A percentile compares a stretch with the other conserved stretches of the same genome.
phyloP scores from a whole-genome alignment of 2,113 vertebrate species.

The Asarcornis scutulata region DNA sequence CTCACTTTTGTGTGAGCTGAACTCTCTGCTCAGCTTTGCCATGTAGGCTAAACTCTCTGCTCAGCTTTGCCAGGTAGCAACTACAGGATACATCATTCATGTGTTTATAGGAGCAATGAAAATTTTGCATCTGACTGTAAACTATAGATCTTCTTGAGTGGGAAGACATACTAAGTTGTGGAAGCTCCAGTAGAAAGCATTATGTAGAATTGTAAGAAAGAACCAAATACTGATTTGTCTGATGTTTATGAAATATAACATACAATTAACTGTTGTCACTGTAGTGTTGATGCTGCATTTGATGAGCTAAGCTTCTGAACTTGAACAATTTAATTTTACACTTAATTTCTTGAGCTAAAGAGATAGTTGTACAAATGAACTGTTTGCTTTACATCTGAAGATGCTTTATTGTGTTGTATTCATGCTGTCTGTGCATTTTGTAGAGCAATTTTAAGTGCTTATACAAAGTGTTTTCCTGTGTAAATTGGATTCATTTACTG shows the following conservation, averaged over 20 bases:
- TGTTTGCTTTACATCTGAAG: background rate
- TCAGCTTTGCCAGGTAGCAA: background rate
- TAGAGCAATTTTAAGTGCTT: background rate
- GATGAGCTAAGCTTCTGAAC: background rate
- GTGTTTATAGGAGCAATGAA: background rate
- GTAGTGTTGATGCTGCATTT: background rate
- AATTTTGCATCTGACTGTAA: background rate
- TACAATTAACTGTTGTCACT: background rate
- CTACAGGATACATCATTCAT: background rate
- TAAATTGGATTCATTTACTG: background rate
- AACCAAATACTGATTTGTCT: background rate
- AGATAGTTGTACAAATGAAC: background rate
- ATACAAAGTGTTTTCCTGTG: background rate
- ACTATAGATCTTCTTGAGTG: background rate
- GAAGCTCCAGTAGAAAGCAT: background rate
- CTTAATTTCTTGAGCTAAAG: conserved; percentile 29
- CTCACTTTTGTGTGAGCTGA: background rate
- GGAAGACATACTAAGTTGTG: background rate
- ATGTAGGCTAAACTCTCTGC: background rate
- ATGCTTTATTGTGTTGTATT: background rate
- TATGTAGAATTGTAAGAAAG: background rate
- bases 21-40: background rate
- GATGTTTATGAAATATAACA: background rate
- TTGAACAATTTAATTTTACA: conserved; percentile 6
- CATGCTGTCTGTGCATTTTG: background rate